phyloP scores from a whole-genome alignment of 2,113 vertebrate genomes.

The Engraulis encrasicolus region DNA sequence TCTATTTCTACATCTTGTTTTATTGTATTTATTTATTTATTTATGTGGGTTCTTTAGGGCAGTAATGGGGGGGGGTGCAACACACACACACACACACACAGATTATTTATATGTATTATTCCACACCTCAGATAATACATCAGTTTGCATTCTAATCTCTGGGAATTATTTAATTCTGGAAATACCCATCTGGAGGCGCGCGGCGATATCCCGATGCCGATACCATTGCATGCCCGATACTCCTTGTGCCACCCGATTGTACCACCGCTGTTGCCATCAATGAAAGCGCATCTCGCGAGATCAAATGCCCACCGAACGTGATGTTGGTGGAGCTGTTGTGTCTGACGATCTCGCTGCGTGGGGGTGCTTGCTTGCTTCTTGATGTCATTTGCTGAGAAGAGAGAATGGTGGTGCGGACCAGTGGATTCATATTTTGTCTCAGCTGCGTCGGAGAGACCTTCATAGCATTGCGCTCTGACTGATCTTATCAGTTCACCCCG shows the following conservation, averaged over 20 bases:
- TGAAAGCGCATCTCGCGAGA: slow-evolving; percentile 68
- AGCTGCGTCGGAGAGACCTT: background rate
- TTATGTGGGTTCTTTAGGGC: no score
- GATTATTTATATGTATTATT: no score
- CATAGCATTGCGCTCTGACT: background rate
- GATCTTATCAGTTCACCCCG: background rate
- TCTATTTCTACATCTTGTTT: no score
- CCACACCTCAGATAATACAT: no score
- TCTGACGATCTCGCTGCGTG: slow-evolving; percentile 51
- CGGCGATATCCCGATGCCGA: no score
- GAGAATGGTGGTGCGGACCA: slow-evolving; percentile 50
- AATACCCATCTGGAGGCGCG: no score
- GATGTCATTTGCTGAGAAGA: slow-evolving; percentile 67
- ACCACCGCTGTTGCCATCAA: background rate
- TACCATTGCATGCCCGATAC: no score
- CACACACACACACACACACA: no score
- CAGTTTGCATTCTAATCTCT: no score
- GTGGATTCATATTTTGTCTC: slow-evolving; percentile 27
- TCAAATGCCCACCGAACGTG: slow-evolving; percentile 41
- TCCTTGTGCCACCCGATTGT: background rate
- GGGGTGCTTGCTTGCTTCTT: slow-evolving; percentile 59
- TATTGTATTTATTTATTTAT: no score
- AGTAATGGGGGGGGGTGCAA: no score
- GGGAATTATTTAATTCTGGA: no score
- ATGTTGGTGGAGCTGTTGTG: slow-evolving; percentile 53